phyloP scores from a whole-genome alignment of 2,888 invertebrate species.

The Apotomis capreana region DNA sequence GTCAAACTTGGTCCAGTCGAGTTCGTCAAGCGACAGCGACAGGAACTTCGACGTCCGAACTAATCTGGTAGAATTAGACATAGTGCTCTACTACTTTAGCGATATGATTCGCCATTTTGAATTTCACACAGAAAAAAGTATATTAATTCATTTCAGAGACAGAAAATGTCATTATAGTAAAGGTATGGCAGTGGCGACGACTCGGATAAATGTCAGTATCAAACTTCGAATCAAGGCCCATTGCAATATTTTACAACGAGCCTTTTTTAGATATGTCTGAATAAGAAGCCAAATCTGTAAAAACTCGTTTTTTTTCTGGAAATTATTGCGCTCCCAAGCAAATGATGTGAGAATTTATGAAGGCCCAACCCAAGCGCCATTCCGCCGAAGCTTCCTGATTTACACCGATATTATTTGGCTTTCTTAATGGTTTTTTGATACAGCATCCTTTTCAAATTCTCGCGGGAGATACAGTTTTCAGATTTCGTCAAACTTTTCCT shows the following conservation, averaged over 20 bases:
- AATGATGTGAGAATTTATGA: conserved; percentile 52
- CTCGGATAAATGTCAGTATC: too few species aligned
- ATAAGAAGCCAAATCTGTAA: conserved; percentile 19
- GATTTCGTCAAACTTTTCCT: conserved; percentile 38
- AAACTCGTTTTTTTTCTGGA: conserved; percentile 31
- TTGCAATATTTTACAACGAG: not conserved
- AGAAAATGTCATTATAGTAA: too few species aligned
- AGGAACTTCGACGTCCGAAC: conserved; percentile 23
- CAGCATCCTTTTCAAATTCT: conserved; percentile 54
- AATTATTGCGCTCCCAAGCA: conserved; percentile 48
- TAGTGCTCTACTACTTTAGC: too few species aligned
- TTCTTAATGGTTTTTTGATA: conserved; percentile 64
- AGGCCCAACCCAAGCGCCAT: conserved; percentile 46
- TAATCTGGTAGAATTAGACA: conserved; percentile 10
- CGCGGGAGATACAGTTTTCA: conserved; percentile 31
- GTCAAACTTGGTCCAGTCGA: conserved; percentile 29
- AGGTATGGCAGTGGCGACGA: too few species aligned
- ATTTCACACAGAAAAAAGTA: too few species aligned
- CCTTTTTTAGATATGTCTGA: not conserved
- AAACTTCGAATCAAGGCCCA: too few species aligned
- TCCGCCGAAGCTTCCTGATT: conserved; percentile 58
- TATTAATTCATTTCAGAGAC: too few species aligned
- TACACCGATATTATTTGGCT: conserved; percentile 62
- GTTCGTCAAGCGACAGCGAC: conserved; percentile 19
- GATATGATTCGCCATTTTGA: too few species aligned